phyloP scores from a whole-genome alignment of 2,888 invertebrate genomes.

The Drosophila ustulata region DNA sequence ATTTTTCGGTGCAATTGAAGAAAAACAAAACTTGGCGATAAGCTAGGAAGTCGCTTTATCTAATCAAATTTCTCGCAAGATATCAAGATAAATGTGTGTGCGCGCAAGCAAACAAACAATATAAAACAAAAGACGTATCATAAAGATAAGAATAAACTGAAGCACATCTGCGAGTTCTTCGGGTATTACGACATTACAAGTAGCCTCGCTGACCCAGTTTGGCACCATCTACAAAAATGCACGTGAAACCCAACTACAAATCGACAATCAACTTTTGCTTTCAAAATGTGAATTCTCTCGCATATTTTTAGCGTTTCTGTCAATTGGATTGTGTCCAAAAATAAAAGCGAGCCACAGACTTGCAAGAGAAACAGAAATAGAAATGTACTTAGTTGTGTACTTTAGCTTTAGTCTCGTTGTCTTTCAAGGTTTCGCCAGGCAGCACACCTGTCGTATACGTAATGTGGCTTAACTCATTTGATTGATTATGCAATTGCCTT shows the following conservation, averaged over 20 bases:
- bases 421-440: slow-evolving; percentile 51
- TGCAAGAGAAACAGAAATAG: slow-evolving; percentile 10
- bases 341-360: slow-evolving; percentile 34
- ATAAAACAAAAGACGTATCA: slow-evolving; percentile 10
- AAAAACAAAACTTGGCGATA: slow-evolving; percentile 17
- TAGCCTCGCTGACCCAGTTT: slow-evolving; percentile 36
- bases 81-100: slow-evolving; percentile 51
- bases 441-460: slow-evolving; percentile 66
- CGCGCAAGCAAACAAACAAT: slow-evolving; percentile 46
- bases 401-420: slow-evolving; percentile 7
- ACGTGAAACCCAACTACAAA: slow-evolving; percentile 39
- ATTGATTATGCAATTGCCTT: slow-evolving; percentile 52
- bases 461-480: slow-evolving; percentile 32
- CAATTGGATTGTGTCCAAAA: slow-evolving; percentile 69
- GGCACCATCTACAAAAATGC: slow-evolving; percentile 19
- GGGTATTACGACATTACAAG: slow-evolving; percentile 21
- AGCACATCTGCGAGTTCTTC: slow-evolving; percentile 10
- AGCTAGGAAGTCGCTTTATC: slow-evolving; percentile 47
- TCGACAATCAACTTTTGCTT: slow-evolving; percentile 70
- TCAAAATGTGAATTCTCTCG: slow-evolving; percentile 38
- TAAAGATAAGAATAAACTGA: slow-evolving; percentile 44
- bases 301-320: slow-evolving; percentile 48
- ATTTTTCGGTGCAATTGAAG: slow-evolving; percentile 17
- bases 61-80: slow-evolving; percentile 56
- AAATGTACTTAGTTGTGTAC: slow-evolving; percentile 21